These are phyloP conservation scores for Philotrypesis tridentata DNA, from an alignment of 1,140 invertebrate species.

Conservation along the genomic window DNA sequence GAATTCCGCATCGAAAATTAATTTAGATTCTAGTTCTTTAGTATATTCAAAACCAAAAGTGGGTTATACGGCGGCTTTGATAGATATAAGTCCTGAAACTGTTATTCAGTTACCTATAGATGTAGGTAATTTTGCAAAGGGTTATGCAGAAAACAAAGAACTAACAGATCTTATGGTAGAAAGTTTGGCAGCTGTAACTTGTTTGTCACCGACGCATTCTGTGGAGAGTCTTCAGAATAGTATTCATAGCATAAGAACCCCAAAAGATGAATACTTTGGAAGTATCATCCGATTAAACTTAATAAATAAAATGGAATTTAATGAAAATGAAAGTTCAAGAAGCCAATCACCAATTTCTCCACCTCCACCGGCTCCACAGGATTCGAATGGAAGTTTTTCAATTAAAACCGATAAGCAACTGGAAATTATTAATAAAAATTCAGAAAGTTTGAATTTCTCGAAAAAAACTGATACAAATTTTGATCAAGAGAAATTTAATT, in stretches of 20 bases:
- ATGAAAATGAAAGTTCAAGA: conserved; percentile 72
- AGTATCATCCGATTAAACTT: conserved; percentile 72
- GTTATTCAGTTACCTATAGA: conserved; percentile 70
- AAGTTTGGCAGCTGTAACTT: conserved; percentile 72
- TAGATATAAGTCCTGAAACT: conserved; percentile 68
- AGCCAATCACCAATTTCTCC: conserved; percentile 79
- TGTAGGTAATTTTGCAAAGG: conserved; percentile 70
- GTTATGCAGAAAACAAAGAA: conserved; percentile 72
- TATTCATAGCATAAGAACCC: conserved; percentile 76
- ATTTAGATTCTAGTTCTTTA: conserved; percentile 67
- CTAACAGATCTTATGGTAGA: conserved; percentile 72
- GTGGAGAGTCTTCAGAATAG: conserved; percentile 67
- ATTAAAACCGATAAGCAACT: conserved; percentile 65
- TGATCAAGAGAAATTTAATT: conserved; percentile 76
- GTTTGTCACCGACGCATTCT: conserved; percentile 71
- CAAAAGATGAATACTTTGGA: conserved; percentile 78
- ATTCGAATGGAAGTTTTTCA: conserved; percentile 74
- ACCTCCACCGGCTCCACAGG: conserved; percentile 85
- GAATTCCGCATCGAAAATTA: conserved; percentile 67
- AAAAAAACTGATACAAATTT: conserved; percentile 64
- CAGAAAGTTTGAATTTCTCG: conserved; percentile 72
- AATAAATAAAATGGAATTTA: conserved; percentile 62
- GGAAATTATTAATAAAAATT: conserved; percentile 62
- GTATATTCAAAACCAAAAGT: conserved; percentile 66
- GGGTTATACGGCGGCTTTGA: conserved; percentile 60